These are phyloP conservation scores for Pedionomus torquatus DNA, from an alignment of 2,113 vertebrate genomes.

Conservation along the genomic window DNA sequence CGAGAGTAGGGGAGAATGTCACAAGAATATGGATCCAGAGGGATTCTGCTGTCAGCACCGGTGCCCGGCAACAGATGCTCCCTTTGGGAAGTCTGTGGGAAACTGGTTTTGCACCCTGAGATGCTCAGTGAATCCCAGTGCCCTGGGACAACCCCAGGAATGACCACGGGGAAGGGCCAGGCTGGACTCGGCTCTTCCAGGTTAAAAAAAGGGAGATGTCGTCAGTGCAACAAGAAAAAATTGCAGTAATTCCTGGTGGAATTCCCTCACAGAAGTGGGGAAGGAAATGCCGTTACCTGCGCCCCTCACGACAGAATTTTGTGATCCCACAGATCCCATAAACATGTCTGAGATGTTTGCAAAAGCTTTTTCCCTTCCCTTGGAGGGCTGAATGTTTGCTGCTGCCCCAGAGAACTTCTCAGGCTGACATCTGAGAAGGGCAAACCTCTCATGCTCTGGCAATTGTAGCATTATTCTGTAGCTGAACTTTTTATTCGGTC, in stretches of 20 bases:
- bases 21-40: background rate
- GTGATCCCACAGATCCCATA: background rate
- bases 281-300: background rate
- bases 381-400: background rate
- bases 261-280: background rate
- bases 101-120: background rate
- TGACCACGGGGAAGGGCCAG: background rate
- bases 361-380: background rate
- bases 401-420: background rate
- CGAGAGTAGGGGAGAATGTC: background rate
- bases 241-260: background rate
- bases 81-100: background rate
- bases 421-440: constrained; percentile 34
- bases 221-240: background rate
- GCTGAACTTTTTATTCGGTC: background rate
- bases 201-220: background rate
- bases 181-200: background rate
- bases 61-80: background rate
- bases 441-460: background rate
- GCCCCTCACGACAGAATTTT: background rate
- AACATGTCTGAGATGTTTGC: background rate
- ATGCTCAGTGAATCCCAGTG: background rate
- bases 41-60: background rate
- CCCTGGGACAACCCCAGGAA: background rate
- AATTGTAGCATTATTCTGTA: background rate